Evolutionary conservation across 1,140 invertebrate genomes (phyloP), one percentile per base, ranked within the genome.

Genomic region (Drosophila micromelanica): DNA sequence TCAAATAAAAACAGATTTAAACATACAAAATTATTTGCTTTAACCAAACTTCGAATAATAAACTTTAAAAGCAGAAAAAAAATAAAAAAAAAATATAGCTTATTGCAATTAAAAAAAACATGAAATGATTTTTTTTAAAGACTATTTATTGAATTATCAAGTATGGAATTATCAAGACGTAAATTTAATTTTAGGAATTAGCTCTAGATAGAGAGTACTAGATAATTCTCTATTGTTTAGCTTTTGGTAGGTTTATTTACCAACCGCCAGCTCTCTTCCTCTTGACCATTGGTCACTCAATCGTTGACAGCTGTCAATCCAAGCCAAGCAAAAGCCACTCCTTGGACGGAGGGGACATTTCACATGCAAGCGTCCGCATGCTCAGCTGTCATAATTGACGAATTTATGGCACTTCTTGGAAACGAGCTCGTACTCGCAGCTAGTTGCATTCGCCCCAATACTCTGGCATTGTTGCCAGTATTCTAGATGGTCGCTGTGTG

Each of bases 331-430:
- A 38, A 46, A 8, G 46, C 13, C 48, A 51, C 46, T 64, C 74
- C 37, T 40, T 32, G 17, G 13, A 11, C 40, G 37, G 52, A 27
- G 27, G 27, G 5, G 27, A 15, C 51, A 46, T 23, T 49, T 46
- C 48, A 45, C 68, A 69, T 71, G 64, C 63, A 69, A 69, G 74
- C 68, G 77, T 81, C 67, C 71, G 57, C 78, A 80, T 75, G 73
- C 65, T 57, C 74, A 73, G 82, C 76, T 73, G 80, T 89, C 84
- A 84, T 89, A 89, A 89, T 89, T 89, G 84, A 89, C 81, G 84
- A 89, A 89, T 90, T 89, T 89, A 90, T 84, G 76, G 84, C 63
- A 77, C 69, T 89, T 89, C 85, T 84, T 68, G 76, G 76, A 84
- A 84, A 38, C 48, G 62, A 72, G 20, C 20, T 38, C 40, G 45